Base-by-base conservation (phyloP, 2,888 invertebrate genomes). In the Eupithecia abbreviata region DNA sequence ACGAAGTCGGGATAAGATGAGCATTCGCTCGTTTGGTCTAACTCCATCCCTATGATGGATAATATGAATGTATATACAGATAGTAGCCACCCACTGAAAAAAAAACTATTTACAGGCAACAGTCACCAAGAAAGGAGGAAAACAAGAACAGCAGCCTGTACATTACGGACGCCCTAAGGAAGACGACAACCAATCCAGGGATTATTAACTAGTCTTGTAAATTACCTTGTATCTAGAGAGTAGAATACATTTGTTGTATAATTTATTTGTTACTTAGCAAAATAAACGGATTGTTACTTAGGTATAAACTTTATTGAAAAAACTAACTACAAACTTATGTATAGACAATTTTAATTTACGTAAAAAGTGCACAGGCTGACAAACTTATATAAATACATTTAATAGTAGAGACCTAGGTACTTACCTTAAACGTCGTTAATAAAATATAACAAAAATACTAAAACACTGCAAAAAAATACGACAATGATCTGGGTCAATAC, bases 61-160 rank as follows among this genome's bases (percentile, higher is more conserved):
- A 30, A 30, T 45, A 45, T 5, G 45, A 45, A 5, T 45, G 6
- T n/a, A 45, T 45, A 45, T 0, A 45, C 7, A 5, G 4, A 45
- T 45, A 45, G 4, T 10, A 47, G 10, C 10, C 47, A 45, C 47
- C 47, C 12, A 12, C 51, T n/a, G 15, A 51, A 7, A 51, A 2
- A n/a, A 45, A 51, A 5, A 3, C 9, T 18, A 58, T 18, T 58
- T 58, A 47, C 89, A 95, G 95, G 95, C 94, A n/a, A 89, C 89
- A 18, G 95, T 95, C 3, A 94, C 94, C 80, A 95, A 94, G 81
- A 89, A 93, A 82, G 86, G 90, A 12, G 89, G 87, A 10, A 90
- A 89, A 42, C 91, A 92, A 74, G 86, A 90, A 43, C 84, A 84
- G 62, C 84, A 84, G 62, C 93, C 90, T 3, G 87, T 90, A n/a